A percentile compares a stretch with the other conserved stretches of the same genome.
These are phyloP conservation scores for Aphelenchoides besseyi DNA, from an alignment of 1,140 invertebrate species.

Conservation along the genomic window DNA sequence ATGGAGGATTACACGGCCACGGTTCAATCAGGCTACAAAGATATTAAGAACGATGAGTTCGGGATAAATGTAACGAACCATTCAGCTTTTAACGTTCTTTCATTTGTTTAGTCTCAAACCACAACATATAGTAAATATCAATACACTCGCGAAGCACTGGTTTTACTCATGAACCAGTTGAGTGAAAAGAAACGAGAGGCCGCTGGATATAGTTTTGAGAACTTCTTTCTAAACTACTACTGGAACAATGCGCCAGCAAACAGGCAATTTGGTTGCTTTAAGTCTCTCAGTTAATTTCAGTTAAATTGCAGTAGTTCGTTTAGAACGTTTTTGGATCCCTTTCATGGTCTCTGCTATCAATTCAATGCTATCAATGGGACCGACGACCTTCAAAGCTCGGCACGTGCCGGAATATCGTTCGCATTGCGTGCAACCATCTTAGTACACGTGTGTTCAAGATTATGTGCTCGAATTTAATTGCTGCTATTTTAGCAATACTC, in stretches of 20 bases:
- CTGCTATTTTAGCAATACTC: conserved; percentile 23
- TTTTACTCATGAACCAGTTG: conserved; percentile 28
- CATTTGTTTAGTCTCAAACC: conserved; percentile 6
- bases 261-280: background rate
- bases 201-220: conserved; percentile 28
- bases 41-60: conserved; percentile 41
- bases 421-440: conserved; percentile 23
- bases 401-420: conserved; percentile 28
- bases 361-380: conserved; percentile 26
- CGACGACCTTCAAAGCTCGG: background rate
- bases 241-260: conserved; percentile 24
- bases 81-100: conserved; percentile 10
- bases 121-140: conserved; percentile 3
- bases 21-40: conserved; percentile 24
- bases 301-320: conserved; percentile 17
- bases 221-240: conserved; percentile 28
- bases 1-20: conserved; percentile 32
- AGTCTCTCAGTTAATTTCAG: background rate
- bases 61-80: conserved; percentile 38
- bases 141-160: conserved; percentile 21
- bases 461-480: background rate
- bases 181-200: background rate
- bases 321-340: conserved; percentile 23
- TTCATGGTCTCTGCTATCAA: conserved; percentile 31
- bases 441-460: conserved; percentile 13